phyloP scores from a whole-genome alignment of 2,797 vertebrate genomes.

The Alexandromys oeconomus region DNA sequence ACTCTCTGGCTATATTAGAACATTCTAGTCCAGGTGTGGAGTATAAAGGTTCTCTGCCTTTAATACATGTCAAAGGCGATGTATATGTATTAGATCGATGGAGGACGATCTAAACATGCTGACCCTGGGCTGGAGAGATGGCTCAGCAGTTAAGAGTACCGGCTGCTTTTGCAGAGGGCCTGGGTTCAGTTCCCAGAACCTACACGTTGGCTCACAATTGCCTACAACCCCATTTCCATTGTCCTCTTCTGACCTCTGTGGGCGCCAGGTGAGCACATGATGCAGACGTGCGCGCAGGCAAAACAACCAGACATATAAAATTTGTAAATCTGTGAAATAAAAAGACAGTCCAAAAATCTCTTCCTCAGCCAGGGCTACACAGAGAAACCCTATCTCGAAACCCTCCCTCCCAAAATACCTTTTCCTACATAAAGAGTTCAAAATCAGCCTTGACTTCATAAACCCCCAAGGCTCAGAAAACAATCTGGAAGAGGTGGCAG shows the following conservation, averaged over 20 bases:
- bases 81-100: neutral
- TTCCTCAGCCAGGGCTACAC: neutral
- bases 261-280: no score
- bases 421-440: neutral
- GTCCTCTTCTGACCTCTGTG: neutral
- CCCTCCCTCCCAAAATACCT: neutral
- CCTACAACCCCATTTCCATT: neutral
- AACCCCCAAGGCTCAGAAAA: neutral
- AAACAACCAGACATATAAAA: neutral
- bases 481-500: neutral
- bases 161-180: neutral
- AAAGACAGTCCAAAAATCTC: neutral
- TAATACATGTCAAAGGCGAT: neutral
- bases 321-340: neutral
- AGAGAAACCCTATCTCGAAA: neutral
- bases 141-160: neutral
- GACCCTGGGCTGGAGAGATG: neutral
- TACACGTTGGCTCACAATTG: accelerated
- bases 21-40: neutral
- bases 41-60: neutral
- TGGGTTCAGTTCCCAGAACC: no score
- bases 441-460: neutral
- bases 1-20: neutral
- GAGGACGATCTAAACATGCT: neutral
- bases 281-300: no score